Conservation (phyloP, 2,888 invertebrate species). For the Hypomecis atomaria region DNA sequence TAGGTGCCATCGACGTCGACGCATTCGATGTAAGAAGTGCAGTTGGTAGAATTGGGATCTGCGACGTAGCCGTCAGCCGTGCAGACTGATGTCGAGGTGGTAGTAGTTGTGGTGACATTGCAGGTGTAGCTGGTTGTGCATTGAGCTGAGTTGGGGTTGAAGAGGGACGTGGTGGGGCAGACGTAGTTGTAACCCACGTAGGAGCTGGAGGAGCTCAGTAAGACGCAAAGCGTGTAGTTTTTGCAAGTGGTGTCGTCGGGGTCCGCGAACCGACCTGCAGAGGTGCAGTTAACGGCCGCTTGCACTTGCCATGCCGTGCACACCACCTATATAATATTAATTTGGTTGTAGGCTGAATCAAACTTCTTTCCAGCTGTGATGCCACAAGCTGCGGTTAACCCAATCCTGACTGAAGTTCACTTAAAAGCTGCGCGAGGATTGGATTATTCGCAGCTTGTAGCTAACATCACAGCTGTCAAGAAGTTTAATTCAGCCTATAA, state of each 20-base stretch:
- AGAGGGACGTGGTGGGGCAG: constrained; percentile 73
- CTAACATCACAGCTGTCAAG: too few relatives aligned
- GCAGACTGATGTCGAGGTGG: constrained; percentile 54
- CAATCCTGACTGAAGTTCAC: too few relatives aligned
- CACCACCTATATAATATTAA: too few relatives aligned
- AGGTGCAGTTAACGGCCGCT: constrained; percentile 64
- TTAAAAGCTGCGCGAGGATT: too few relatives aligned
- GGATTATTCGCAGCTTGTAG: too few relatives aligned
- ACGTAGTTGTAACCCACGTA: constrained; percentile 67
- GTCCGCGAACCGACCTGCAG: constrained; percentile 66
- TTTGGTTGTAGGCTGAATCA: too few relatives aligned
- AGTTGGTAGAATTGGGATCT: constrained; percentile 63
- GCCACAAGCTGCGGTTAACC: too few relatives aligned
- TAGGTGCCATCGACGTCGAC: constrained; percentile 61
- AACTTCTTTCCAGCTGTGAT: too few relatives aligned
- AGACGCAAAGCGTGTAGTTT: constrained; percentile 73
- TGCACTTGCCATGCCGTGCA: constrained; percentile 53
- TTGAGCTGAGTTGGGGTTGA: constrained; percentile 60
- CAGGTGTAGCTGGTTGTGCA: constrained; percentile 72
- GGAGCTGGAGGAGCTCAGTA: constrained; percentile 46
- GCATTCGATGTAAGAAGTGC: constrained; percentile 68
- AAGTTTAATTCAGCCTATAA: too few relatives aligned
- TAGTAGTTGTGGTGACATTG: constrained; percentile 48
- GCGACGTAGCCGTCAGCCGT: constrained; percentile 65
- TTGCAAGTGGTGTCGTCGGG: constrained; percentile 68